Evolutionary conservation across 1,140 invertebrate genomes (phyloP), one percentile per base, ranked within the genome.

Genomic region (Drosophila nasuta): DNA sequence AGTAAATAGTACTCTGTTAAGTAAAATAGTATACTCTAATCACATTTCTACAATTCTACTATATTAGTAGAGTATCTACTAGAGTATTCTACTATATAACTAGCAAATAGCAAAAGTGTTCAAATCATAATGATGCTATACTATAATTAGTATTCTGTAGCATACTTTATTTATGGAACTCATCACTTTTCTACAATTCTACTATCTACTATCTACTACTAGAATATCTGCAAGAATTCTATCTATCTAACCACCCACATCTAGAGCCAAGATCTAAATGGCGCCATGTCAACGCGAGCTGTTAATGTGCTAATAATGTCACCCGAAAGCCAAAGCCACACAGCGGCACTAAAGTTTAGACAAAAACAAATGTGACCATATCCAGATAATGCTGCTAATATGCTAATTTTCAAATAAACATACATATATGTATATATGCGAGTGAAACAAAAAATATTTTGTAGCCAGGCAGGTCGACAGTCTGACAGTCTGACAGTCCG

Each of bases 311-410:
- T 72, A 73, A 73, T 77, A 65, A 76, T 76, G 68, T 79, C 74
- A 57, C 49, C 66, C 73, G 20, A 54, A 54, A 62, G 43, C 66
- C 73, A 72, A 45, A 59, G 57, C 51, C 67, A 46, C 67, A 76
- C 66, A 59, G 57, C 49, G 49, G 52, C 75, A 74, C 51, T 63
- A 74, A 74, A 68, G 41, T 38, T 62, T 63, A 45, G 48, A 78
- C 72, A 75, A 75, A 67, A 67, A 79, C 75, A 77, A 64, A 74
- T 66, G 49, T 68, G 51, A 62, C 33, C 52, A 80, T 69, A 77
- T 74, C 54, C 62, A 74, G 60, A 77, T 77, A 80, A 80, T 58
- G 70, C 69, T 68, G 70, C 70, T 77, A 74, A 80, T 77, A 80
- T 80, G 77, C 70, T 66, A 77, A 79, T 79, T 63, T 63, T 25